Evolutionary conservation across 2,888 invertebrate genomes (phyloP), one percentile per base, ranked within the genome.

Genomic region (Drosophila mimica): DNA sequence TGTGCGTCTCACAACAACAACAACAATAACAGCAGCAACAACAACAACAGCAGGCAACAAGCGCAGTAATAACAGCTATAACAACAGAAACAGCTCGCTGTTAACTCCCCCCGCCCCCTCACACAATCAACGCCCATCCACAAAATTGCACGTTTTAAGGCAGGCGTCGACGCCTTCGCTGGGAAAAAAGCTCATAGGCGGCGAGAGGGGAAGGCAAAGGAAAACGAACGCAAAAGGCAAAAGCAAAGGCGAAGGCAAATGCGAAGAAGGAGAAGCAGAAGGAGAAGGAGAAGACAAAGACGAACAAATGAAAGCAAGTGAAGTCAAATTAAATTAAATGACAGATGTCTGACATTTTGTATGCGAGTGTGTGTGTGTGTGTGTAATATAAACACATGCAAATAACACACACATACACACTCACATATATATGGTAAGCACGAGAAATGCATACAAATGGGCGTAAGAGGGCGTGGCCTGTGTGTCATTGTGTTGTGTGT

Each of bases 311-410:
- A 86, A 86, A 90, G 88, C 88, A 88, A 90, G 88, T 87, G 77
- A 89, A 88, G 80, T 88, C 80, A 90, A 90, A 88, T 88, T 90
- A 88, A 88, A 88, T 88, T 90, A 88, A 90, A 88, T 89, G 90
- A 88, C 87, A 88, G 90, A 90, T 88, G 90, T 89, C 90, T 90
- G 87, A 88, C 87, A 89, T 82, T 87, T 87, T 87, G 63, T 48
- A 38, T 60, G 66, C 38, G 57, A 13, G 53, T 68, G 65, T 43
- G 60, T 33, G 52, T 17, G 51, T 40, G 49, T 66, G 40, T 34
- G 52, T 74, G 75, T 72, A 74, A 48, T 49, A 57, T 28, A 48
- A 61, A 70, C 73, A 63, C 49, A 51, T 28, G 54, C 17, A 60
- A 40, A 61, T 51, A n/a, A 46, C 56, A 62, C 30, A 60, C 36